phyloP scores from a whole-genome alignment of 2,113 vertebrate genomes.

The Microcebus jonahi region DNA sequence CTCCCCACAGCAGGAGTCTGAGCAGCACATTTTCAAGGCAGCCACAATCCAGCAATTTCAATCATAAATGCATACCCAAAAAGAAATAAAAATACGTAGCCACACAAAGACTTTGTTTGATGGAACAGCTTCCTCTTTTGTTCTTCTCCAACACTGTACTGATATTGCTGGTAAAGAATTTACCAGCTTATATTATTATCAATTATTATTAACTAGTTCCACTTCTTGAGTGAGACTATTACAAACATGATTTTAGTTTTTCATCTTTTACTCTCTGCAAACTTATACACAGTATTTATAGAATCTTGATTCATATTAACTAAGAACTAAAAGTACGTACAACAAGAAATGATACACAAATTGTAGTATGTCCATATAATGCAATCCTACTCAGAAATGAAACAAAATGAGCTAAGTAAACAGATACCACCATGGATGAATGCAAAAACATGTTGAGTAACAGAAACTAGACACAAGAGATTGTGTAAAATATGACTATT shows the following conservation, averaged over 20 bases:
- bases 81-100: neutral
- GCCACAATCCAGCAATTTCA: neutral
- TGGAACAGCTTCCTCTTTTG: neutral
- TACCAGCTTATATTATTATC: neutral
- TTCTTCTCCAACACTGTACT: neutral
- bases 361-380: neutral
- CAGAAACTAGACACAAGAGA: neutral
- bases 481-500: neutral
- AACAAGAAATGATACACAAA: neutral
- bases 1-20: neutral
- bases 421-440: neutral
- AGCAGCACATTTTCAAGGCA: neutral
- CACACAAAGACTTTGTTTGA: neutral
- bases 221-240: neutral
- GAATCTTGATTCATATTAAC: neutral
- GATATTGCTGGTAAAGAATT: neutral
- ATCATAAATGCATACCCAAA: neutral
- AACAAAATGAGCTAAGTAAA: neutral
- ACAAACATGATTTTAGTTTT: neutral
- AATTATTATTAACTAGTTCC: neutral
- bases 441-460: neutral
- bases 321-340: neutral
- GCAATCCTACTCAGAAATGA: neutral
- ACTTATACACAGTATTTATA: neutral
- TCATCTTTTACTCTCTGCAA: neutral